A percentile compares a stretch with the other conserved stretches of the same genome.
phyloP scores from a whole-genome alignment of 2,113 vertebrate species.

The Forbesichthys agassizii region DNA sequence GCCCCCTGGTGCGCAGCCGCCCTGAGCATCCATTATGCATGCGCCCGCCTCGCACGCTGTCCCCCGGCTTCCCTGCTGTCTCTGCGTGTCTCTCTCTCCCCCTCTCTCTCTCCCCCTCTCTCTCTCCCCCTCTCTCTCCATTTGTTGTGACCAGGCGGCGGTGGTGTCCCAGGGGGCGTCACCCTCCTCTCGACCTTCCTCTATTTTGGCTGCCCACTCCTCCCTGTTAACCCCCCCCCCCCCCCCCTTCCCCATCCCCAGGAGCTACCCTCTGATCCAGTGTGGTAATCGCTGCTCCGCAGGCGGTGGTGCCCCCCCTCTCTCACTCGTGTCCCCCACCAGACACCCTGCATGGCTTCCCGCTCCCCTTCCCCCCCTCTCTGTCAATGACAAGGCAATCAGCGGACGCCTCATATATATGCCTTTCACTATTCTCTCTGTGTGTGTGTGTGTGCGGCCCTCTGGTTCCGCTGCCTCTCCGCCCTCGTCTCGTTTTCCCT shows the following conservation, averaged over 20 bases:
- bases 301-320: neutral
- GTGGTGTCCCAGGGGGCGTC: no score
- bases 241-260: neutral
- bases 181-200: no score
- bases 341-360: neutral
- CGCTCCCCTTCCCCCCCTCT: neutral
- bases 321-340: neutral
- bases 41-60: no score
- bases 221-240: neutral
- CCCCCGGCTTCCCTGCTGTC: no score
- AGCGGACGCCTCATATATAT: no score
- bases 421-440: no score
- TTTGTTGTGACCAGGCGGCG: neutral
- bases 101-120: conserved; percentile 45
- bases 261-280: conserved; percentile 26
- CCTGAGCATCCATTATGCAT: no score
- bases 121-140: conserved; percentile 10
- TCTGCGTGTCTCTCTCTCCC: conserved; percentile 37
- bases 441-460: no score
- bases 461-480: conserved; percentile 1
- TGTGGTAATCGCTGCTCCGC: conserved; percentile 51
- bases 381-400: no score
- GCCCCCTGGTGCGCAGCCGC: no score
- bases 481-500: neutral
- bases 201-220: no score